Evolutionary conservation across 2,113 vertebrate genomes (phyloP).

Genomic region (Damaliscus lunatus): DNA sequence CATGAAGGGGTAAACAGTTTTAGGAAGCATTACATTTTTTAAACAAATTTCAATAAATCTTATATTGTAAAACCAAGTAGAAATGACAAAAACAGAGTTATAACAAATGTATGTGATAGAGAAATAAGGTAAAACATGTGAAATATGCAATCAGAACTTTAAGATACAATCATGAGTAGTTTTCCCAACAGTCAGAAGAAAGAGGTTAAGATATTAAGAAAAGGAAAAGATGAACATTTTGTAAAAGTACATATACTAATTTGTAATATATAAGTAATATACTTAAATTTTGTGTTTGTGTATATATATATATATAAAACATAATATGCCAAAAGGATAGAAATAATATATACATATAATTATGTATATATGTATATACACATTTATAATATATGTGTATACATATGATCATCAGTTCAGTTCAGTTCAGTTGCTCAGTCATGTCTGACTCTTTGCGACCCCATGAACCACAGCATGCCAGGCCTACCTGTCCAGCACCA

Average conservation of each 20-base stretch:
- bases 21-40: background rate
- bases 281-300: background rate
- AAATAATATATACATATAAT: background rate
- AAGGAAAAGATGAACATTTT: background rate
- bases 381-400: background rate
- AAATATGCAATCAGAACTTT: background rate
- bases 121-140: background rate
- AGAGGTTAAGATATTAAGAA: background rate
- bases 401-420: background rate
- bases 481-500: background rate
- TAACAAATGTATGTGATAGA: background rate
- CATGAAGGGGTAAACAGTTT: background rate
- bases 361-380: background rate
- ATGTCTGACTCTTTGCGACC: accelerated
- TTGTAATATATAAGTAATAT: background rate
- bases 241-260: background rate
- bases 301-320: background rate
- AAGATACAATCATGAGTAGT: background rate
- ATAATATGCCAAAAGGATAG: background rate
- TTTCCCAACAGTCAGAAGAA: background rate
- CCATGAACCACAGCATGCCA: background rate
- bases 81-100: background rate
- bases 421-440: background rate
- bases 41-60: background rate
- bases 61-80: background rate